These are phyloP conservation scores for Silurus glanis DNA, from an alignment of 2,113 vertebrate genomes.

Conservation along the genomic window DNA sequence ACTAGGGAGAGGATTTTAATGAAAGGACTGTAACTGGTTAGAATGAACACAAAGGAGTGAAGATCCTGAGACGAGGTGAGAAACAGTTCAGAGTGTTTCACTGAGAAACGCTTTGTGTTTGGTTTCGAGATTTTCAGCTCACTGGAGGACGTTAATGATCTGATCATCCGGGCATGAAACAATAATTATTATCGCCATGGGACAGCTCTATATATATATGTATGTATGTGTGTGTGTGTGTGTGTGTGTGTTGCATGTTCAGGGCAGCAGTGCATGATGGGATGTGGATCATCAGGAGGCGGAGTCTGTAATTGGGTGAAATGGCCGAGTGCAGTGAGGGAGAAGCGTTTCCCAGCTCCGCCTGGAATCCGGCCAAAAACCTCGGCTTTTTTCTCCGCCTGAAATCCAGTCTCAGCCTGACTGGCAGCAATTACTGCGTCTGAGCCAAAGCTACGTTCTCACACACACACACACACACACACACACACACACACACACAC, in stretches of 20 bases:
- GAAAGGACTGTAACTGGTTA: too few species aligned
- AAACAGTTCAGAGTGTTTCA: not conserved
- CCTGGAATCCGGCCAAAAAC: constrained; percentile 77
- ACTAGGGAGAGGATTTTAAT: not conserved
- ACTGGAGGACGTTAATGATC: not conserved
- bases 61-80: not conserved
- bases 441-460: constrained; percentile 79
- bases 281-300: constrained; percentile 78
- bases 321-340: constrained; percentile 78
- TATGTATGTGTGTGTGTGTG: constrained; percentile 1
- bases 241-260: constrained; percentile 52
- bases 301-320: constrained; percentile 83
- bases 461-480: not conserved
- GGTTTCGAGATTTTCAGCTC: not conserved
- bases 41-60: too few species aligned
- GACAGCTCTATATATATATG: not conserved
- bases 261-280: constrained; percentile 72
- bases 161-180: not conserved
- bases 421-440: constrained; percentile 84
- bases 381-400: constrained; percentile 72
- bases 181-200: not conserved
- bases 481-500: constrained; percentile 43
- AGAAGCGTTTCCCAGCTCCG: constrained; percentile 80
- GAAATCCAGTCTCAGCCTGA: constrained; percentile 81
- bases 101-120: not conserved